These are phyloP conservation scores for Cettia cetti DNA, from an alignment of 2,113 vertebrate genomes.

Conservation along the genomic window DNA sequence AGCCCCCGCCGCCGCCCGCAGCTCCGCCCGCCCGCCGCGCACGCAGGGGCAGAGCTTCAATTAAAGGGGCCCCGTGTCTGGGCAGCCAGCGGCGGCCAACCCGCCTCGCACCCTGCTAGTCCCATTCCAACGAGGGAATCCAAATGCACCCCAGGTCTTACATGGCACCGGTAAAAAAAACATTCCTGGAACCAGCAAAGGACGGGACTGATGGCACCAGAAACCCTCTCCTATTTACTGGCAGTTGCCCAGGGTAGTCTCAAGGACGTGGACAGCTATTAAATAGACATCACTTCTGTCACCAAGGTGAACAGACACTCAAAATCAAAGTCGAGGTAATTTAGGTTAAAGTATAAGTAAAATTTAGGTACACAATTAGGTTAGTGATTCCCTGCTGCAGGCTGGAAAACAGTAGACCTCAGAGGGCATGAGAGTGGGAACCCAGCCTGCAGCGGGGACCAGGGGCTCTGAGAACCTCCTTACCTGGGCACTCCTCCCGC, in stretches of 20 bases:
- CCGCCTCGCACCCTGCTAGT: rapidly evolving
- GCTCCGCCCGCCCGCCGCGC: not conserved
- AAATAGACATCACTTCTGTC: rapidly evolving
- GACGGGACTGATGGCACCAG: not conserved
- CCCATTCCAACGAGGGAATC: rapidly evolving
- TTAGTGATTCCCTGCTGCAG: not conserved
- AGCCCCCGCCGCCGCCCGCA: too few species aligned
- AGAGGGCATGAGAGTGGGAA: not conserved
- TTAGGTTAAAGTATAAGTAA: not conserved
- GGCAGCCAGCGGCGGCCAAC: too few species aligned
- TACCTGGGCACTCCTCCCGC: rapidly evolving
- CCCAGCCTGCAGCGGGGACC: too few species aligned
- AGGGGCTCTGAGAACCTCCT: not conserved
- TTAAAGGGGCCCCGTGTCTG: rapidly evolving
- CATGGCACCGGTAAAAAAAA: rapidly evolving
- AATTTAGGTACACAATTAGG: not conserved
- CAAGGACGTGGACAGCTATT: rapidly evolving
- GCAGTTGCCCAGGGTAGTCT: not conserved
- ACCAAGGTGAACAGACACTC: not conserved
- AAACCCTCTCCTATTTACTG: rapidly evolving
- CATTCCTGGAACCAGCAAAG: not conserved
- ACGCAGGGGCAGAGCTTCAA: rapidly evolving
- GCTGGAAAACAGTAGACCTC: not conserved
- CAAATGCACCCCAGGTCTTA: rapidly evolving
- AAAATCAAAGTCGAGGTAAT: not conserved